Base-by-base conservation (phyloP, 2,888 invertebrate genomes). In the Gortyna flavago region DNA sequence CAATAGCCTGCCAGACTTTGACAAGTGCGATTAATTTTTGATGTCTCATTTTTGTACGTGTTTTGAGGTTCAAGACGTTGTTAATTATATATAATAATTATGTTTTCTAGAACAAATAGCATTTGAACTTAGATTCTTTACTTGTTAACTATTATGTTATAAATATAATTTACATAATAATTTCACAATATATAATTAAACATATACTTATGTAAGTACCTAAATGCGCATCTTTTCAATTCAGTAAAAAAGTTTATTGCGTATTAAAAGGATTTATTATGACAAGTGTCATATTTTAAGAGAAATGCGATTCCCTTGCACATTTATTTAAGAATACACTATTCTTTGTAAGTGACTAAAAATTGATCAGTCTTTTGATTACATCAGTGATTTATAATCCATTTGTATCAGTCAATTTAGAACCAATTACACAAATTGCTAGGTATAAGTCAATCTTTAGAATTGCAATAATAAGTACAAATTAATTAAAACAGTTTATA, bases 21-120 rank as follows among this genome's bases (percentile, higher is more conserved):
- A 78, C 57, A 66, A 38, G 64, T 62, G n/a, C 51, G 62, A 84
- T 79, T 72, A 48, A 79, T 82, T 51, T 57, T 69, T 51, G 13
- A 25, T 44, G 83, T 67, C 57, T 25, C 2, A n/a, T n/a, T n/a
- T n/a, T n/a, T n/a, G 35, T 35, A 35, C 35, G 16, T 11, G 67
- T 25, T 32, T 67, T 48, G 25, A 25, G 25, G 13, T 25, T 32
- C 21, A 25, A 44, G 21, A 21, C 21, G 11, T 29, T 44, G 35
- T 1, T 38, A 21, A 35, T 25, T 1, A 6, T 25, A 64, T 1
- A 6, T 25, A 64, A 25, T 16, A 62, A 32, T 32, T 62, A 35
- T 21, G 21, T 32, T 32, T 21, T 11, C 29, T 29, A 29, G 21
- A 29, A 44, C 21, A 21, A 44, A 44, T 29, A 13, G 11, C 11